These are phyloP conservation scores for Drosophila mayri DNA, from an alignment of 1,140 invertebrate genomes.

Conservation along the genomic window DNA sequence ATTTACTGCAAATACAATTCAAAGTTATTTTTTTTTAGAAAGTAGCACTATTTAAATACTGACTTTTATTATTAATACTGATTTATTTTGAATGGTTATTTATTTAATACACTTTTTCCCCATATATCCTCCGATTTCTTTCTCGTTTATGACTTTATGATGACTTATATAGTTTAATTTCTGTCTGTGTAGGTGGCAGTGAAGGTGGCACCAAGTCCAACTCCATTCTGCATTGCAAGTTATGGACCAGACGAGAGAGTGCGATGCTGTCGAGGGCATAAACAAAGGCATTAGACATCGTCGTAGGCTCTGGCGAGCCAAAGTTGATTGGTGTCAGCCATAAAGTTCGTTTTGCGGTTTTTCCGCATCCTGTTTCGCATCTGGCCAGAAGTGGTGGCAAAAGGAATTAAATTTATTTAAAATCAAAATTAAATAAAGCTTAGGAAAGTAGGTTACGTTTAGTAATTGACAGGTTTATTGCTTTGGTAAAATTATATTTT, in stretches of 20 bases:
- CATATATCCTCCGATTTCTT: background rate
- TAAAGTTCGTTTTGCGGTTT: slow-evolving; percentile 67
- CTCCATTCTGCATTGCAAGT: slow-evolving; percentile 28
- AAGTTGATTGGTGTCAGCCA: slow-evolving; percentile 83
- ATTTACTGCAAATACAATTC: background rate
- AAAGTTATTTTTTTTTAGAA: background rate
- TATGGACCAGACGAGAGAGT: slow-evolving; percentile 31
- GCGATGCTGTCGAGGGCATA: slow-evolving; percentile 47
- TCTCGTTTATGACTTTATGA: background rate
- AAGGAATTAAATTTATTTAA: background rate
- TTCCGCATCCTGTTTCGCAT: slow-evolving; percentile 45
- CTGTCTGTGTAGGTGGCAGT: slow-evolving; percentile 18
- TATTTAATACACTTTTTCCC: background rate
- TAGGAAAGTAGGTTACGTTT: background rate
- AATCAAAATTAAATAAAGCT: background rate
- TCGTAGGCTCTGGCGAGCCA: slow-evolving; percentile 60
- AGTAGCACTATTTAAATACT: fast-evolving
- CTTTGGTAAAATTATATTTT: background rate
- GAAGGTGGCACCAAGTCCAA: slow-evolving; percentile 19
- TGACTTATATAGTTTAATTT: slow-evolving; percentile 1
- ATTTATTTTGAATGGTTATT: background rate
- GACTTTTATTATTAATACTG: background rate
- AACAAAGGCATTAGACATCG: slow-evolving; percentile 78
- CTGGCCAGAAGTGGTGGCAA: slow-evolving; percentile 10
- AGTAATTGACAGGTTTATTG: background rate